A percentile compares a stretch with the other conserved stretches of the same genome.
phyloP scores from a whole-genome alignment of 2,113 vertebrate genomes.

The Sus scrofa region DNA sequence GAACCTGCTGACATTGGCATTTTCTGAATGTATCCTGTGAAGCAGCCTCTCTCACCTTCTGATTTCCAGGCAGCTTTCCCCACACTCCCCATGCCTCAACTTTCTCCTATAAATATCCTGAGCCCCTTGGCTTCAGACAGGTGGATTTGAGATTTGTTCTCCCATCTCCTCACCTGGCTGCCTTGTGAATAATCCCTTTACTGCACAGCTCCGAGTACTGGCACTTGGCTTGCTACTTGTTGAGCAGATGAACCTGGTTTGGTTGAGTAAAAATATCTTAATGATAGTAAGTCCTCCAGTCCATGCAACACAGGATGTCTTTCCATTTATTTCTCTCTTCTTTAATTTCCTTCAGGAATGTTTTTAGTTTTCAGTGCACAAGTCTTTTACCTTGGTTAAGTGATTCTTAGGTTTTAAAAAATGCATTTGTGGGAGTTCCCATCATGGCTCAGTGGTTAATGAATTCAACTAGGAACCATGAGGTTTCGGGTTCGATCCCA shows the following conservation, averaged over 20 bases:
- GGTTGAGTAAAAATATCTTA: not conserved
- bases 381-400: not conserved
- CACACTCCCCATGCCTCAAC: not conserved
- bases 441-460: too few relatives aligned
- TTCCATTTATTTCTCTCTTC: not conserved
- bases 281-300: not conserved
- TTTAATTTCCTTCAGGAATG: not conserved
- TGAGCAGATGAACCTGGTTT: not conserved
- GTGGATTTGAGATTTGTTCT: not conserved
- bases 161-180: not conserved
- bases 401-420: not conserved
- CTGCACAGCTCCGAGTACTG: not conserved
- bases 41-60: not conserved
- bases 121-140: not conserved
- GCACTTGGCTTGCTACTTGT: not conserved
- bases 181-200: not conserved
- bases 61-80: not conserved
- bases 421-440: too few relatives aligned
- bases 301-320: not conserved
- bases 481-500: too few relatives aligned
- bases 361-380: not conserved
- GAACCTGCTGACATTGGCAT: not conserved
- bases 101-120: not conserved
- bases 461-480: too few relatives aligned
- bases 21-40: not conserved